These are phyloP conservation scores for Vespertilio murinus DNA, from an alignment of 2,797 vertebrate species.

Conservation along the genomic window DNA sequence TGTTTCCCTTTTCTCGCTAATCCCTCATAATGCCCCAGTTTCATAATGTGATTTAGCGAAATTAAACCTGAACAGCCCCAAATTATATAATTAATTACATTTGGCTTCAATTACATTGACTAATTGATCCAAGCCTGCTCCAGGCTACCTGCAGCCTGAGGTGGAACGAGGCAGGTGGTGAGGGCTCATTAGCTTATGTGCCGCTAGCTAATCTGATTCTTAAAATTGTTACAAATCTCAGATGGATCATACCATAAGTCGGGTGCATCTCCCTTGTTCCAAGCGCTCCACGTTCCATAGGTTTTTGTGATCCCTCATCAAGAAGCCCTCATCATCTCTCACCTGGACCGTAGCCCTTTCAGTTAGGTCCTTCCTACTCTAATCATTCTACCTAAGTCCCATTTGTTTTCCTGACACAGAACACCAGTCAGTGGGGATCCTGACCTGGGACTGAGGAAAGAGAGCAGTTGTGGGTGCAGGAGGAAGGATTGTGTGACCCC, in stretches of 20 bases:
- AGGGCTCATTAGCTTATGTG: constrained; percentile 55
- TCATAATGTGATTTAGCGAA: constrained; percentile 75
- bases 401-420: neutral
- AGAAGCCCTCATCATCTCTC: neutral
- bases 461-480: neutral
- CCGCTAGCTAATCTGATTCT: constrained; percentile 56
- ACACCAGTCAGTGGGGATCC: neutral
- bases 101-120: constrained; percentile 75
- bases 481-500: neutral
- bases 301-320: neutral
- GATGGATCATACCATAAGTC: constrained; percentile 18
- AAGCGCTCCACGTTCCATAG: neutral
- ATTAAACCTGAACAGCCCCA: constrained; percentile 73
- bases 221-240: constrained; percentile 38
- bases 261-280: constrained; percentile 20
- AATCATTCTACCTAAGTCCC: neutral
- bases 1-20: constrained; percentile 64
- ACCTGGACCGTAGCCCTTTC: neutral
- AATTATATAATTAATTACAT: constrained; percentile 80
- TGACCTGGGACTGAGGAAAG: neutral
- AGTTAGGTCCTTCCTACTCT: neutral
- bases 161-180: constrained; percentile 70
- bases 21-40: constrained; percentile 68
- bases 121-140: constrained; percentile 71
- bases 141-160: constrained; percentile 73